These are phyloP conservation scores for Paradoxurus hermaphroditus DNA, from an alignment of 2,113 vertebrate genomes.

Conservation along the genomic window DNA sequence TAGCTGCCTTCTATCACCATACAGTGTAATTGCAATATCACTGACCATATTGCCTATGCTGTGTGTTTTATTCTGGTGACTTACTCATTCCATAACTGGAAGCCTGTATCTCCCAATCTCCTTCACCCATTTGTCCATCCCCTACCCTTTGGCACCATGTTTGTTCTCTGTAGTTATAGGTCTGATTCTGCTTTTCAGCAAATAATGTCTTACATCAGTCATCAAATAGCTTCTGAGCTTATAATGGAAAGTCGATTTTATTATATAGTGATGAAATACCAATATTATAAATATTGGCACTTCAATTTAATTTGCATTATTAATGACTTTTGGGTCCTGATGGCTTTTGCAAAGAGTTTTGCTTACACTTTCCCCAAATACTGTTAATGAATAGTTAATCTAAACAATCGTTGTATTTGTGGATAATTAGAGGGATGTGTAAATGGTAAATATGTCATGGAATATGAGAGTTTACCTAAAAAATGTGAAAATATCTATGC, in stretches of 20 bases:
- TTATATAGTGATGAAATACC: background rate
- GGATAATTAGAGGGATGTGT: background rate
- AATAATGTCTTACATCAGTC: background rate
- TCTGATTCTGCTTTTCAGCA: background rate
- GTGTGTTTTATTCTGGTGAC: background rate
- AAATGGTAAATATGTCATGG: background rate
- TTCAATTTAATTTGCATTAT: background rate
- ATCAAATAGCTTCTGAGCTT: background rate
- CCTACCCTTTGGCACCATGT: background rate
- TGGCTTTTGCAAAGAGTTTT: background rate
- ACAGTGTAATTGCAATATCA: background rate
- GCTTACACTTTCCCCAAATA: background rate
- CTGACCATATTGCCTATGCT: background rate
- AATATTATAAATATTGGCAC: background rate
- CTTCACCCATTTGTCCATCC: background rate
- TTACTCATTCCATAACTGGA: background rate
- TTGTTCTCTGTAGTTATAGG: background rate
- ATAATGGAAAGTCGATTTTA: background rate
- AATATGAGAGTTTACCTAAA: background rate
- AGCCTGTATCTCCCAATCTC: background rate
- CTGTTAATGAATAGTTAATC: background rate
- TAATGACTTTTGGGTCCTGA: background rate
- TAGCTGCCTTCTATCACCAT: background rate
- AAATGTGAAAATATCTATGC: background rate
- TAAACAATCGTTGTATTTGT: background rate